Evolutionary conservation across 2,797 vertebrate genomes (phyloP).

Genomic region (Gymnoscopelus braueri): DNA sequence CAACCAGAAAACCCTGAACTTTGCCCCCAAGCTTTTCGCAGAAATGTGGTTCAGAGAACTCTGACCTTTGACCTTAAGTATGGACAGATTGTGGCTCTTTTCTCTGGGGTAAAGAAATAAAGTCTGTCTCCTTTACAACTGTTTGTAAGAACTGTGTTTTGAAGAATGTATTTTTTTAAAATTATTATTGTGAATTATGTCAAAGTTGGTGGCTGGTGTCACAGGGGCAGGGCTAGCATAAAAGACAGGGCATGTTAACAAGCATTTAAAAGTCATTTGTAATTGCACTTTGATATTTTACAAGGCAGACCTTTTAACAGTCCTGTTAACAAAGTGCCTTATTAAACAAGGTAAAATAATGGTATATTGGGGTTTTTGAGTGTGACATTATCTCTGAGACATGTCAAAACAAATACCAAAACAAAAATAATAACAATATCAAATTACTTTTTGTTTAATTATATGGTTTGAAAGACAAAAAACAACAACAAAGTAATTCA

Average conservation of each 20-base stretch:
- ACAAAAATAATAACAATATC: not conserved
- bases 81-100: constrained; percentile 57
- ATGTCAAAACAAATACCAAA: not conserved
- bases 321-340: constrained; percentile 52
- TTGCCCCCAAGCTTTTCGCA: constrained; percentile 78
- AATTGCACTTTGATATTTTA: constrained; percentile 59
- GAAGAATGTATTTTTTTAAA: constrained; percentile 53
- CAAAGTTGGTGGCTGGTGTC: constrained; percentile 27
- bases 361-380: constrained; percentile 1
- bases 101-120: constrained; percentile 43
- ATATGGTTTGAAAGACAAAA: constrained; percentile 3
- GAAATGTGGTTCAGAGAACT: constrained; percentile 74
- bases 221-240: constrained; percentile 23
- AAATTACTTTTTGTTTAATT: not conserved
- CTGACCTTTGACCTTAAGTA: constrained; percentile 74
- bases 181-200: constrained; percentile 29
- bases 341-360: constrained; percentile 29
- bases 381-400: not conserved
- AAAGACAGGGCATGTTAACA: constrained; percentile 42
- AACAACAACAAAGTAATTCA: constrained; percentile 2
- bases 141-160: constrained; percentile 3
- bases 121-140: constrained; percentile 19
- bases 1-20: constrained; percentile 70
- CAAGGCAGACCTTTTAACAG: constrained; percentile 51
- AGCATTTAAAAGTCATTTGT: constrained; percentile 52